Base-by-base conservation (phyloP, 2,888 invertebrate genomes). In the Spisula solida region DNA sequence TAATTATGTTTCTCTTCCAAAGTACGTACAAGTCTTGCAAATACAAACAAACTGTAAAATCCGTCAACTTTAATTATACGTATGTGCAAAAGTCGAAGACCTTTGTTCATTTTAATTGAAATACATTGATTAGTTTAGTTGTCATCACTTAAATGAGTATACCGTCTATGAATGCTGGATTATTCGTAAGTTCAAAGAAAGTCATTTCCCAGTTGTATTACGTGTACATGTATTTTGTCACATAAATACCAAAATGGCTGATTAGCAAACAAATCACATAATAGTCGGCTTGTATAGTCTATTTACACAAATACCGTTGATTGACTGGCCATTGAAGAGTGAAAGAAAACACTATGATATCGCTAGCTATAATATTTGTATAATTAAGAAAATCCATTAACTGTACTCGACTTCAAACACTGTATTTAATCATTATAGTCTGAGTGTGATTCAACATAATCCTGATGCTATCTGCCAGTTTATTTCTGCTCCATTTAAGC, bases 351-450 rank as follows among this genome's bases (percentile, higher is more conserved):
- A 8, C 12, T 75, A 75, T 75, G 31, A 25, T 75, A 75, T 75
- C 75, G 25, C 18, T 75, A 14, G 16, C 75, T 75, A 18, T 75
- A 29, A 18, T 75, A 75, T 75, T 83, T 83, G 83, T 75, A 41
- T 85, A 56, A 85, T 85, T 79, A 79, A 85, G 79, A 48, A 79
- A 85, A 85, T 79, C 85, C 78, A 85, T 85, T 85, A 85, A 29
- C 56, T 18, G 55, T 34, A 79, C 79, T 78, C 56, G 79, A 85
- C 85, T 85, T 79, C 85, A 85, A 78, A 85, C 14, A 48, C 41
- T 41, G 51, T 75, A 31, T 34, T 75, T 75, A 29, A 31, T 75
- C 75, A 75, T 75, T 75, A 75, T 16, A 18, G 75, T 41, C 31
- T 18, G 31, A 16, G 75, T 14, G 31, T 31, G 75, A 75, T 75